Percentiles rank a stretch among this genome's conserved stretches.
phyloP scores from a whole-genome alignment of 2,113 vertebrate species.

The zebrafish (Danio rerio) region GRCz12tu NC_133192.1:20649501-20650000 shows the following conservation, averaged over 20 bases:
- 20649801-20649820: conserved; percentile 73
- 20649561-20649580: conserved; percentile 25
- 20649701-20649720: conserved; percentile 74
- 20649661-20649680: conserved; percentile 80
- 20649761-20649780: conserved; percentile 74
- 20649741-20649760: conserved; percentile 69
- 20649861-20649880: conserved; percentile 79
- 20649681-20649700: conserved; percentile 59
- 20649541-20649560: conserved; percentile 42
- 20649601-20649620: conserved; percentile 68
- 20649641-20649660: conserved; percentile 64
- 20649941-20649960: conserved; percentile 70
- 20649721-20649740: conserved; percentile 73
- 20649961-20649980: conserved; percentile 66
- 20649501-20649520: conserved; percentile 41
- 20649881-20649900: conserved; percentile 79
- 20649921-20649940: conserved; percentile 72
- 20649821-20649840: conserved; percentile 69
- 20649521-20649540: conserved; percentile 1
- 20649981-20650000: conserved; percentile 68
- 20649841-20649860: conserved; percentile 72
- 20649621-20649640: conserved; percentile 52
- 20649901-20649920: conserved; percentile 78
- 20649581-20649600: conserved; percentile 60
- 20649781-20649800: conserved; percentile 67